A percentile compares a stretch with the other conserved stretches of the same genome.
phyloP scores from a whole-genome alignment of 1,140 invertebrate species.

The Mactra quadrangularis region DNA sequence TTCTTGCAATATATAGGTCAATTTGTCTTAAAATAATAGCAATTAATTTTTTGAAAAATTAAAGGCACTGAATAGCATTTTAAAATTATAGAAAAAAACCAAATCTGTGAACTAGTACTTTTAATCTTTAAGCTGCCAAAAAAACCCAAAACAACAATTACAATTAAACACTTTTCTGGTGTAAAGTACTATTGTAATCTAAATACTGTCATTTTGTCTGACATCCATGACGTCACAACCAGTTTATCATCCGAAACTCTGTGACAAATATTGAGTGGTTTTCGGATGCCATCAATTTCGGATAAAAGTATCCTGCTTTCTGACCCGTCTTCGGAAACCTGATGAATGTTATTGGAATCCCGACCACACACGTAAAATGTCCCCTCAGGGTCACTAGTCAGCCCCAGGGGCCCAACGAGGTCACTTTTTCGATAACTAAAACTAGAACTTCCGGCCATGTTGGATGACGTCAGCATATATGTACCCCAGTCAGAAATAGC shows the following conservation, averaged over 20 bases:
- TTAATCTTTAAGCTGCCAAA: no score
- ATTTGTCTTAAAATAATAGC: no score
- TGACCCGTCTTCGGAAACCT: conserved; percentile 19
- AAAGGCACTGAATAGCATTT: no score
- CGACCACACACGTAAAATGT: conserved; percentile 46
- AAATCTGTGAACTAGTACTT: no score
- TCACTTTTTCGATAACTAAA: conserved; percentile 23
- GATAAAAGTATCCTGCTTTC: conserved; percentile 18
- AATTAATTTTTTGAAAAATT: no score
- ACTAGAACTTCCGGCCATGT: background rate
- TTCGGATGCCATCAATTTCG: conserved; percentile 38
- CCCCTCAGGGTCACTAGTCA: conserved; percentile 42
- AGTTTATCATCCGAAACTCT: conserved; percentile 35
- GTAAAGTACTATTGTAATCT: conserved; percentile 43
- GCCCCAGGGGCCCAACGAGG: conserved; percentile 35
- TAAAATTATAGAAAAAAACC: no score
- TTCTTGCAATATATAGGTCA: no score
- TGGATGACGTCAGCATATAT: conserved; percentile 18
- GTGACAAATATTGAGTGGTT: conserved; percentile 51
- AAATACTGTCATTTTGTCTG: conserved; percentile 49
- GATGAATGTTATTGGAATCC: conserved; percentile 57
- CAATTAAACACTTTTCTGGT: no score
- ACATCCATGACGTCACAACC: conserved; percentile 55
- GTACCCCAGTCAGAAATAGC: conserved; percentile 50
- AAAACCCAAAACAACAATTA: no score